phyloP scores from a whole-genome alignment of 2,797 vertebrate genomes.

The Peromyscus attwateri region DNA sequence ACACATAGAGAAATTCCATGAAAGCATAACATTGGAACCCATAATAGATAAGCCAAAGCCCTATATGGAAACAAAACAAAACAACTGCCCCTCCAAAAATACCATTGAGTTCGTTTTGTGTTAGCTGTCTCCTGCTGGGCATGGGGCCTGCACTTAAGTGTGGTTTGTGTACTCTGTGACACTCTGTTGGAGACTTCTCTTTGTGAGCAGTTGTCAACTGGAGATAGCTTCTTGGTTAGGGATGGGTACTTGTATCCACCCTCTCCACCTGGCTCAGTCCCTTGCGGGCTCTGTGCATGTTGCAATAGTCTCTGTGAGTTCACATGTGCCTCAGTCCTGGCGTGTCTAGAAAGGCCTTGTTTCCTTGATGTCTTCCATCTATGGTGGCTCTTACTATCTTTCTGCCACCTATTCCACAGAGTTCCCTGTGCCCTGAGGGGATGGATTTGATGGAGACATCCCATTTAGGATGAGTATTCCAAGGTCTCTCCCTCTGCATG shows the following conservation, averaged over 20 bases:
- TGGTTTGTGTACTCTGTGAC: not conserved
- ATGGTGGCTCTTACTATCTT: not conserved
- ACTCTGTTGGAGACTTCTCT: not conserved
- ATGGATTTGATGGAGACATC: not conserved
- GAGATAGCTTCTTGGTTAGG: not conserved
- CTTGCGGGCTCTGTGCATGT: not conserved
- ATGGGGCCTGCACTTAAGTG: not conserved
- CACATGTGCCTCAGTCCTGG: not conserved
- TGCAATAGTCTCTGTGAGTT: not conserved
- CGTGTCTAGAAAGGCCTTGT: not conserved
- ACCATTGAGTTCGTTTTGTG: not conserved
- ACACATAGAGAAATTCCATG: not conserved
- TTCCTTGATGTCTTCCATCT: not conserved
- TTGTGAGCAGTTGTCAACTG: not conserved
- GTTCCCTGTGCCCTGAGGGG: not conserved
- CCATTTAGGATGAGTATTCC: not conserved
- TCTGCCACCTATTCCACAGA: not conserved
- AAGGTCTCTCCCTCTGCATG: not conserved
- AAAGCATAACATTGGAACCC: not conserved
- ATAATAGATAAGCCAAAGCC: not conserved
- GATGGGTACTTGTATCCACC: not conserved
- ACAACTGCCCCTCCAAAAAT: not conserved
- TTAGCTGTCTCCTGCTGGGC: too few relatives aligned
- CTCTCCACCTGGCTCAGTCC: not conserved
- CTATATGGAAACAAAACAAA: too few relatives aligned